Percentiles rank a stretch among this genome's conserved stretches.
Conservation (phyloP, 2,888 invertebrate species). For the Chymomyza procnemis region DNA sequence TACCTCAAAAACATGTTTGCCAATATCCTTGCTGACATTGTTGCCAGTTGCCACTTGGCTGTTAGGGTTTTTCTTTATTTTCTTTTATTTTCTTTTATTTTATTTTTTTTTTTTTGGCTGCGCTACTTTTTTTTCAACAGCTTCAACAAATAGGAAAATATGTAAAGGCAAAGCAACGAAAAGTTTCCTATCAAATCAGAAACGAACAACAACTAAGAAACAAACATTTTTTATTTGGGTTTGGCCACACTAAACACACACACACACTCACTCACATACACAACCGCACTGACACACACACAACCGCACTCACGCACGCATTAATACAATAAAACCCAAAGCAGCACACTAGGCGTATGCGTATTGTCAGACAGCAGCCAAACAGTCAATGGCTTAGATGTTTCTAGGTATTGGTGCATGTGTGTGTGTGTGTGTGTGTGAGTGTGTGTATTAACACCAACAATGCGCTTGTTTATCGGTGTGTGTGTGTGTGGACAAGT, state of each 20-base stretch:
- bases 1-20: not conserved
- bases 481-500: not conserved
- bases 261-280: too few relatives aligned
- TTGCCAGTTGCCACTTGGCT: not conserved
- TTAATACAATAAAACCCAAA: not conserved
- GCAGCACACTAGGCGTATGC: conserved; percentile 41
- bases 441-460: not conserved
- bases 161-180: not conserved
- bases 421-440: conserved; percentile 6
- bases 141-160: not conserved
- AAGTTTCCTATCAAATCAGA: not conserved
- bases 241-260: not conserved
- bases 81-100: not conserved
- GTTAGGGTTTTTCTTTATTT: not conserved
- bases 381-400: conserved; percentile 36
- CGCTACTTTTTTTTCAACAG: not conserved
- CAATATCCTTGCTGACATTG: not conserved
- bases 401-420: not conserved
- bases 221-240: not conserved
- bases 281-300: not conserved
- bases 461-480: not conserved
- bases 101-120: not conserved
- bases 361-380: conserved; percentile 40
- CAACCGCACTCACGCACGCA: not conserved
- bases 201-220: not conserved